Conservation (phyloP, 1,140 invertebrate genomes). For the Euschistus heros region DNA sequence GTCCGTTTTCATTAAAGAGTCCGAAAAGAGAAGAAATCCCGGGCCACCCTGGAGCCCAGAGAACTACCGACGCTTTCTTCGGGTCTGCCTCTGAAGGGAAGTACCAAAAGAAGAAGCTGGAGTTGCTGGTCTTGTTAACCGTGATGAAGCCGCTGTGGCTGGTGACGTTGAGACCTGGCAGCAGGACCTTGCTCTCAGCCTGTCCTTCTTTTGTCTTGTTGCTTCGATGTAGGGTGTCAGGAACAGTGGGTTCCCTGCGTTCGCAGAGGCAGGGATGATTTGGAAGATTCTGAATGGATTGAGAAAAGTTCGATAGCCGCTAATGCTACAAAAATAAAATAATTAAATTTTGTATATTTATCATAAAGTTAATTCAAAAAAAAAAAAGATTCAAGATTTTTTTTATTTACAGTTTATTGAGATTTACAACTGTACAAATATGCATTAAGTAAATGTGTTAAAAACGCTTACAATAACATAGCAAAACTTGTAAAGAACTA, state of each 20-base stretch:
- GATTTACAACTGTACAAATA: no score
- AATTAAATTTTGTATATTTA: no score
- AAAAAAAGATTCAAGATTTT: no score
- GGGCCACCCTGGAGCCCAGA: constrained; percentile 65
- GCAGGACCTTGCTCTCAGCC: constrained; percentile 19
- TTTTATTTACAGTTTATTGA: no score
- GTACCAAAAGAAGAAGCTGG: constrained; percentile 68
- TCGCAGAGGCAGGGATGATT: background rate
- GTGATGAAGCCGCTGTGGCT: constrained; percentile 58
- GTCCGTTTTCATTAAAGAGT: constrained; percentile 53
- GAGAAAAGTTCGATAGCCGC: no score
- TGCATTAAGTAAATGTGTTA: no score
- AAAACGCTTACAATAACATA: no score
- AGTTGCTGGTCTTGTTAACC: constrained; percentile 46
- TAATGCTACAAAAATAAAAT: no score
- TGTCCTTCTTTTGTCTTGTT: constrained; percentile 20
- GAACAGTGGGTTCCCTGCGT: constrained; percentile 23
- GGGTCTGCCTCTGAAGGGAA: constrained; percentile 47
- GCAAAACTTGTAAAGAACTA: no score
- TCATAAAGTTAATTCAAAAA: no score
- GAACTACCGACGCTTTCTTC: constrained; percentile 46
- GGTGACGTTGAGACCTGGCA: constrained; percentile 14
- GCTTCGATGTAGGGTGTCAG: constrained; percentile 26
- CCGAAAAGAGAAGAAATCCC: constrained; percentile 58
- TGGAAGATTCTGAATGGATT: no score